Base-by-base conservation (phyloP, 1,140 invertebrate species). In the Goniozus legneri region DNA sequence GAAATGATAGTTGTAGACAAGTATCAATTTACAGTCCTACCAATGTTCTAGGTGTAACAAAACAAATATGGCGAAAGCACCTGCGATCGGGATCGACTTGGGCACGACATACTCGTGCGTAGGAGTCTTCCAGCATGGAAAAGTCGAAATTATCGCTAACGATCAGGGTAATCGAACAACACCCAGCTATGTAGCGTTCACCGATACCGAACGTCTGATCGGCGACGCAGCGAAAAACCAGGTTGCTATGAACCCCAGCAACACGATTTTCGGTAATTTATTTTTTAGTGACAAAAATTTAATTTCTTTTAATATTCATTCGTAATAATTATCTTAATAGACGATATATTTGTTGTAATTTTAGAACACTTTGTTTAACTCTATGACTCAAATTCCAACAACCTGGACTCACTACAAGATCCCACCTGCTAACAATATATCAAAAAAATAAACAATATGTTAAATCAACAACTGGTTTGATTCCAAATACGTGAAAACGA, bases 131-230 rank as follows among this genome's bases (percentile, higher is more conserved):
- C 83, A 87, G 59, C 79, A 92, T 64, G 88, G 90, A 22, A 88
- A 91, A 65, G 90, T 94, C 6, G 91, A 94, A 66, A 94, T 95
- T 56, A 94, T 95, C 38, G 88, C 91, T 31, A 95, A 95, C 60
- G 90, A 95, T 58, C 91, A 94, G 71, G 92, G 92, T 30, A 93
- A 95, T 68, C 79, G 91, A 45, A 94, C 90, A 12, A 94, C 91
- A 13, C 90, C 91, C 2, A 88, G 86, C 42, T 95, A 92, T 69
- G 92, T 96, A 10, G 92, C 91, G 3, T 96, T 96, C 72, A 92
- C 85, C 2, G 91, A 94, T 36, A 85, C 86, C 0, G 92, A 95
- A 67, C 75, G 92, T 20, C 75, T 95, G 8, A 88, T 95, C 47
- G 92, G 92, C 14, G 91, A 95, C 69, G 80, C 85, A 18, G 87